phyloP scores from a whole-genome alignment of 2,888 invertebrate genomes.

The Limnephilus marmoratus region DNA sequence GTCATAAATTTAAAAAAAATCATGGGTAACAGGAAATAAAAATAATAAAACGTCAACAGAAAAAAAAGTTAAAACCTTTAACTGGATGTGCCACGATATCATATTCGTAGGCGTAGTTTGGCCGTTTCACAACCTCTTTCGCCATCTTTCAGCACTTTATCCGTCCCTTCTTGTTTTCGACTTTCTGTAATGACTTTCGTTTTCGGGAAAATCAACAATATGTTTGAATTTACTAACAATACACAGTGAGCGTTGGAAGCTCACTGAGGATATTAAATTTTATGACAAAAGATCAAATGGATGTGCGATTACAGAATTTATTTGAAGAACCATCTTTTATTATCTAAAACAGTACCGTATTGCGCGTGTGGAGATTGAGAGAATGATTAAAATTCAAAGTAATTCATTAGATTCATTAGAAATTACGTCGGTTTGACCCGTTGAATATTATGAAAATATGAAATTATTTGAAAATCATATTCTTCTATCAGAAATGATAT shows the following conservation, averaged over 20 bases:
- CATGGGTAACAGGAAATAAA: too few species aligned
- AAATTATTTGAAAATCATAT: too few species aligned
- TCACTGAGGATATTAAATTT: neutral
- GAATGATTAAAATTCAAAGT: neutral
- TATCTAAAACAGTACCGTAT: neutral
- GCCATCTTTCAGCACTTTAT: neutral
- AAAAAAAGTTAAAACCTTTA: neutral
- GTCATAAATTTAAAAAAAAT: too few species aligned
- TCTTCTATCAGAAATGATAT: too few species aligned
- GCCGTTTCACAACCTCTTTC: neutral
- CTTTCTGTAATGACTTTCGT: neutral
- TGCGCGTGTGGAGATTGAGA: neutral
- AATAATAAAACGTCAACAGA: too few species aligned
- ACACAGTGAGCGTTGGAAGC: neutral
- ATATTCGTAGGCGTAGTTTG: conserved; percentile 16
- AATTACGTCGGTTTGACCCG: neutral
- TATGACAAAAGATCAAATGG: neutral
- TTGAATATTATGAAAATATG: too few species aligned
- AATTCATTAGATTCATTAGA: too few species aligned
- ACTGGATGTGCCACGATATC: conserved; percentile 13
- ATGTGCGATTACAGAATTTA: neutral
- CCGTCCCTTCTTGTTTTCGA: neutral
- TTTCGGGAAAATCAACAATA: neutral
- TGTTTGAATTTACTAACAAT: neutral
- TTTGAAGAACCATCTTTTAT: neutral